phyloP scores from a whole-genome alignment of 2,113 vertebrate genomes.

The Limanda limanda region DNA sequence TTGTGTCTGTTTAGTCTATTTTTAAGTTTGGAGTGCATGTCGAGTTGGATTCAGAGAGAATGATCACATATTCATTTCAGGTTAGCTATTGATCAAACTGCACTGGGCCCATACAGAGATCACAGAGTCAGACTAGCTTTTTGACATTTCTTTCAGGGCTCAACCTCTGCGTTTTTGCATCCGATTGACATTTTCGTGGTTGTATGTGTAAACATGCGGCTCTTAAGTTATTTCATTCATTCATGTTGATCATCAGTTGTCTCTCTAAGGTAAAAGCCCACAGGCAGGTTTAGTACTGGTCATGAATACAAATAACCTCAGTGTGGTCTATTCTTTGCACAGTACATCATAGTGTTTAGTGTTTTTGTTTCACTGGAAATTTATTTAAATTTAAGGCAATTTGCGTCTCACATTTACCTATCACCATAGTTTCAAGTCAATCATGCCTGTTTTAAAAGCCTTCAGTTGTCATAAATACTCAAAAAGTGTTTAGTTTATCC shows the following conservation, averaged over 20 bases:
- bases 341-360: no score
- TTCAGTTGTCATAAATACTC: no score
- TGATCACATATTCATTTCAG: constrained; percentile 61
- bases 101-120: constrained; percentile 16
- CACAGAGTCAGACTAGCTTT: constrained; percentile 35
- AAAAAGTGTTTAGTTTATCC: no score
- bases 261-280: constrained; percentile 48
- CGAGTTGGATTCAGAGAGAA: constrained; percentile 17
- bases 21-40: neutral
- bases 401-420: constrained; percentile 17
- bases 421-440: constrained; percentile 12
- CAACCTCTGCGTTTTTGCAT: constrained; percentile 74
- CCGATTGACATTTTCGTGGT: constrained; percentile 76
- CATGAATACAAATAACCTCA: constrained; percentile 54
- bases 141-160: constrained; percentile 71
- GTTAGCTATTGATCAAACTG: constrained; percentile 62
- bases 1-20: constrained; percentile 10
- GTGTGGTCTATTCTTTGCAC: constrained; percentile 18
- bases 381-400: constrained; percentile 38
- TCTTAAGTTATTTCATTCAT: constrained; percentile 71
- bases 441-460: constrained; percentile 23
- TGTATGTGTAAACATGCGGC: constrained; percentile 71
- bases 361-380: constrained; percentile 21
- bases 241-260: constrained; percentile 58
- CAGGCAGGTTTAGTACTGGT: constrained; percentile 21